phyloP scores from a whole-genome alignment of 2,113 vertebrate genomes.

The Bungarus multicinctus region DNA sequence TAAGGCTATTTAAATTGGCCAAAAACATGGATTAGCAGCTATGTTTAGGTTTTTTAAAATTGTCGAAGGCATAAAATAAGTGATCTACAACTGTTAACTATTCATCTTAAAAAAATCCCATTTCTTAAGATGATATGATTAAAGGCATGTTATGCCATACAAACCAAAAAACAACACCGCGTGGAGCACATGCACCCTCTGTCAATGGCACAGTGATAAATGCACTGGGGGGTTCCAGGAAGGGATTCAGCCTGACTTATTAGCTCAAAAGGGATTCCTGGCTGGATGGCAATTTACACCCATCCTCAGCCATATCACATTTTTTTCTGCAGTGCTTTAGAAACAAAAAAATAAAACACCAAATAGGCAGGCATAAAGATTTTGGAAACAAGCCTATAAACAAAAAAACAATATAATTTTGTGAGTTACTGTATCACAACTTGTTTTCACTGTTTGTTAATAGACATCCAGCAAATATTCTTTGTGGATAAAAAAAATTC shows the following conservation, averaged over 20 bases:
- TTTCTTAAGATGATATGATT: neutral
- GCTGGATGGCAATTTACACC: neutral
- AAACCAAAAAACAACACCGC: neutral
- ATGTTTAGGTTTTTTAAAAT: neutral
- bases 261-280: neutral
- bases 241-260: neutral
- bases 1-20: neutral
- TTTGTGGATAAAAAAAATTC: neutral
- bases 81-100: neutral
- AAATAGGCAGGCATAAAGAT: neutral
- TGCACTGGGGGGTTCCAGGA: neutral
- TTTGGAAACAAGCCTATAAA: neutral
- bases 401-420: neutral
- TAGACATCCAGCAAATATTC: neutral
- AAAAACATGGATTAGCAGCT: neutral
- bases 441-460: neutral
- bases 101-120: neutral
- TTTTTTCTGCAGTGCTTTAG: neutral
- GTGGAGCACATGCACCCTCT: neutral
- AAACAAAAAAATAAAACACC: neutral
- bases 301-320: neutral
- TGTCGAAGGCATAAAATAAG: neutral
- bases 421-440: neutral
- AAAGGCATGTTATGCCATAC: neutral
- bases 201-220: neutral